Conservation (phyloP, 2,888 invertebrate species). For the Rambutsinella grinnellia region DNA sequence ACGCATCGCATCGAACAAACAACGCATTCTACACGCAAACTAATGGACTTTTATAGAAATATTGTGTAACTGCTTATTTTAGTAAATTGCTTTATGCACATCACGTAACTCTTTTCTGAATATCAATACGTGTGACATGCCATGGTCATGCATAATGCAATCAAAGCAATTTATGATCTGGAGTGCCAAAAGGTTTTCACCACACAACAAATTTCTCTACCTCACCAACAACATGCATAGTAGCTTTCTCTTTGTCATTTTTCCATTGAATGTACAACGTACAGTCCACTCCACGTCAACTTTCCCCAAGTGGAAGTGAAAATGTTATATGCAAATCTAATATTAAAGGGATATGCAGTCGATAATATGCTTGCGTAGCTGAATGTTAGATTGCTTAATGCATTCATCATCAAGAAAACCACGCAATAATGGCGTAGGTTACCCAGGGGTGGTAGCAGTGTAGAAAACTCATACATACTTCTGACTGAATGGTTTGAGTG, state of each 20-base stretch:
- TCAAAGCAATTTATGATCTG: neutral
- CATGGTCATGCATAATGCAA: conserved; percentile 13
- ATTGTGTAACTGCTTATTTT: no score
- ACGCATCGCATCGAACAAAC: no score
- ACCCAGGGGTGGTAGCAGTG: conserved; percentile 33
- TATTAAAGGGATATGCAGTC: no score
- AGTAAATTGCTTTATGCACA: no score
- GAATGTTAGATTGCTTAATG: conserved; percentile 35
- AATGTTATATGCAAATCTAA: neutral
- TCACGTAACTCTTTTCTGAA: no score
- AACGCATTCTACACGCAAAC: no score
- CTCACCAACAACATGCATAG: no score
- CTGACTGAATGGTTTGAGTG: conserved; percentile 31
- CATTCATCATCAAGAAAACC: conserved; percentile 25
- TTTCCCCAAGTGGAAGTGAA: conserved; percentile 2
- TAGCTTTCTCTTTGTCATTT: conserved; percentile 4
- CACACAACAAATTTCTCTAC: neutral
- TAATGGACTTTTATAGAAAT: no score
- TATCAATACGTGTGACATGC: conserved; percentile 11
- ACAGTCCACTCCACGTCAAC: no score
- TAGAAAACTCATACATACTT: no score
- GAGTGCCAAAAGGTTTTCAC: conserved; percentile 9
- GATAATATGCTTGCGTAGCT: conserved; percentile 5
- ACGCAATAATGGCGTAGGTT: conserved; percentile 5
- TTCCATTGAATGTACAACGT: conserved; percentile 2